Evolutionary conservation across 2,888 invertebrate genomes (phyloP), one percentile per base, ranked within the genome.

Genomic region (Copidosoma aretas): DNA sequence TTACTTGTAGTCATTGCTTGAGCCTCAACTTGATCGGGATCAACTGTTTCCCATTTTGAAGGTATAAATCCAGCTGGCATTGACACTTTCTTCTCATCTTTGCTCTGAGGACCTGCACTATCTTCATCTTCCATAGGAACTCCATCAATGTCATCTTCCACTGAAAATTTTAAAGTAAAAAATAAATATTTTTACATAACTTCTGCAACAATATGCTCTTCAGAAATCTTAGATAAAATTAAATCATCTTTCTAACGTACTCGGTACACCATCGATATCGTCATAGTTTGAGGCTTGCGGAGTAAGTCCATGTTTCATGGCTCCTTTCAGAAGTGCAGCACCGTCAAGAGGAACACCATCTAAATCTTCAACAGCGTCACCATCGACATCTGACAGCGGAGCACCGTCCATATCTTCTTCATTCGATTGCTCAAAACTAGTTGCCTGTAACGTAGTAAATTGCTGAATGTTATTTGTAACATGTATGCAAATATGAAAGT

Each of bases 31-130:
- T 92, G 90, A 77, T 92, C 91, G 25, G 95, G 94, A 85, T 97
- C 97, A 25, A 98, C 93, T 56, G 93, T 93, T 87, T 98, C 97
- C 98, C 98, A 98, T 83, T 95, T 94, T 1, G 97, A 97, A 12
- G 94, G 93, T 67, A 95, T 91, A 86, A 97, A 95, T 17, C 90
- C 90, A 1, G 90, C 90, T 69, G 88, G 88, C 76, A 84, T 85
- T 62, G 84, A 80, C 39, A 83, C 79, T 67, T 82, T 82, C 59
- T 80, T 85, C 24, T 82, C 84, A 49, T 79, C 82, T 68, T 77
- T 81, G 49, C 68, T 75, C 54, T 76, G 77, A 12, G 75, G 71
- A 56, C 76, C 77, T 25, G 71, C 41, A 59, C 77, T 76, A 57
- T 81, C 80, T 8, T 78, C 76, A 21, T 79, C 80, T 61, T 79